A percentile compares a stretch with the other conserved stretches of the same genome.
These are phyloP conservation scores for Temnopleurus reevesii DNA, from an alignment of 53 echinoderm and acorn worm genomes.

Conservation along the genomic window DNA sequence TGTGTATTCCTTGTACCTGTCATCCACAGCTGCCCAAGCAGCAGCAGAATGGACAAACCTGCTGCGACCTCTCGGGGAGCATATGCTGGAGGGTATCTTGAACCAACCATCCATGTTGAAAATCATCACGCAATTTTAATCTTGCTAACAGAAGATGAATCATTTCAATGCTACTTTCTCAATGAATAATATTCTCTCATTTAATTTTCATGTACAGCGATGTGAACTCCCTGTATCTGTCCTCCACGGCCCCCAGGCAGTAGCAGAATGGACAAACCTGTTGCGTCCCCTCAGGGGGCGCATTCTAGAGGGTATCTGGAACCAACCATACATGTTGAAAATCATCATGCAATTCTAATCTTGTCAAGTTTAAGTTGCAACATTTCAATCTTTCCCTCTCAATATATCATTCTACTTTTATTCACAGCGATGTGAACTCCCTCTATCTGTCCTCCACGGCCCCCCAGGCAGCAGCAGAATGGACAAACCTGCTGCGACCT, in stretches of 20 bases:
- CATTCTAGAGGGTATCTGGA: constrained; percentile 94
- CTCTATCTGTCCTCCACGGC: constrained; percentile 91
- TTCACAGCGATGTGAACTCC: constrained; percentile 94
- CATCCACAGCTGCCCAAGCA: constrained; percentile 78
- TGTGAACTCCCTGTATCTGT: no score
- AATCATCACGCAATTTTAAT: no score
- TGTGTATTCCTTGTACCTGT: no score
- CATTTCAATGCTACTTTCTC: no score
- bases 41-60: constrained; percentile 85
- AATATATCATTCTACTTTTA: no score
- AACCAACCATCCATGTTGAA: constrained; percentile 92
- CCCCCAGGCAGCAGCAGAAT: constrained; percentile 90
- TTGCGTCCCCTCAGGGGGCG: constrained; percentile 82
- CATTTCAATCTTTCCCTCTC: no score
- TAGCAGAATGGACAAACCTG: constrained; percentile 82
- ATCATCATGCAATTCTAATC: no score
- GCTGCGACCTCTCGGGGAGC: constrained; percentile 79
- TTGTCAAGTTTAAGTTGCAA: no score
- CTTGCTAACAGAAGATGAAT: no score
- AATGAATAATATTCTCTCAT: no score
- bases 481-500: constrained; percentile 90
- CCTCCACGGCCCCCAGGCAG: constrained; percentile 78
- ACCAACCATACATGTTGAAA: constrained; percentile 88
- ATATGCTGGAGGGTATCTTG: constrained; percentile 93
- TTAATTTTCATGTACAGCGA: constrained; percentile 72